Evolutionary conservation across 2,113 vertebrate genomes (phyloP).

Genomic region (Atrichornis clamosus): DNA sequence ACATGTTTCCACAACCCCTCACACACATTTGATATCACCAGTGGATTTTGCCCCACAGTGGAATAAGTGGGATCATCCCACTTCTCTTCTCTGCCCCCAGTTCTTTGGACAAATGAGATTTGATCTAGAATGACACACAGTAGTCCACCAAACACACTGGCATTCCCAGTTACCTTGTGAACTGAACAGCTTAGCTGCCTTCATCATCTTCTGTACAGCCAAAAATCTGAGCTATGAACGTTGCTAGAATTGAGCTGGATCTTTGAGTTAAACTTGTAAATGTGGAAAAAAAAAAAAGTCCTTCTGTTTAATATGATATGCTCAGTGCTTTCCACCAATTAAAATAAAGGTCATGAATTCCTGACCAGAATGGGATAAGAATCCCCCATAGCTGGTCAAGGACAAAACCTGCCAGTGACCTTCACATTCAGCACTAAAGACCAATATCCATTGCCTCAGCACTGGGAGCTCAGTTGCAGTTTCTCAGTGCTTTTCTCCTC

Average conservation of each 20-base stretch:
- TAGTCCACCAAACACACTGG: neutral
- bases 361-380: neutral
- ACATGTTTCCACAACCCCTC: neutral
- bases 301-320: neutral
- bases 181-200: neutral
- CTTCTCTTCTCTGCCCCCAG: neutral
- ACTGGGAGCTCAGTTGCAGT: neutral
- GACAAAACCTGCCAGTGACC: neutral
- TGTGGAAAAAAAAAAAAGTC: neutral
- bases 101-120: neutral
- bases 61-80: neutral
- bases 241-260: neutral
- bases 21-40: neutral
- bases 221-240: neutral
- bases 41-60: accelerated
- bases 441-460: neutral
- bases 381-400: neutral
- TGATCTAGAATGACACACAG: neutral
- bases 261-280: neutral
- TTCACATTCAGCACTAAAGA: neutral
- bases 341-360: neutral
- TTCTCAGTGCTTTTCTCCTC: neutral
- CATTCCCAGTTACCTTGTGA: neutral
- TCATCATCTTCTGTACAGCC: neutral
- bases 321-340: neutral